phyloP scores from a whole-genome alignment of 2,113 vertebrate genomes.

The Corythoichthys intestinalis region DNA sequence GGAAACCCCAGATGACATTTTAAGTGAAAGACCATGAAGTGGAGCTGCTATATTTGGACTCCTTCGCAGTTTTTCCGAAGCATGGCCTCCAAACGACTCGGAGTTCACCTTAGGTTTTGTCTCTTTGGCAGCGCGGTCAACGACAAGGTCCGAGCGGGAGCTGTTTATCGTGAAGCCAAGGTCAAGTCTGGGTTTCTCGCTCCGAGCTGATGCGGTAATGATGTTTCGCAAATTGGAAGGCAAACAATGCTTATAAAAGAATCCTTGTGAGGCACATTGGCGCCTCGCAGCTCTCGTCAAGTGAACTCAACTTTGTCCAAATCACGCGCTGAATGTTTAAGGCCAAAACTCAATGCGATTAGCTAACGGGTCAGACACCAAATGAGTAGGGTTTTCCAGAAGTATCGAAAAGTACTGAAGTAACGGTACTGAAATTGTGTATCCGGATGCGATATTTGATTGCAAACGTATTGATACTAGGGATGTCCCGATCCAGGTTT shows the following conservation, averaged over 20 bases:
- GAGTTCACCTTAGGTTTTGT: slow-evolving; percentile 3
- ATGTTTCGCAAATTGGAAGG: slow-evolving; percentile 11
- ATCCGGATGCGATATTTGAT: too few species aligned
- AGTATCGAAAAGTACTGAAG: too few species aligned
- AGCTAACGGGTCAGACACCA: neutral
- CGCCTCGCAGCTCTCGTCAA: slow-evolving; percentile 11
- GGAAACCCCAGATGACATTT: slow-evolving; percentile 14
- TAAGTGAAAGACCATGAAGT: slow-evolving; percentile 5
- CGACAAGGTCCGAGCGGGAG: slow-evolving; percentile 38
- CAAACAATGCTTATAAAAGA: slow-evolving; percentile 37
- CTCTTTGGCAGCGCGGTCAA: slow-evolving; percentile 58
- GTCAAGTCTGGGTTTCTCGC: slow-evolving; percentile 17
- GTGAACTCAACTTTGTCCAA: slow-evolving; percentile 32
- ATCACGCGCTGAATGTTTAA: slow-evolving; percentile 29
- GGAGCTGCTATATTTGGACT: neutral
- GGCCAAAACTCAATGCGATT: slow-evolving; percentile 16
- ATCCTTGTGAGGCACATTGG: slow-evolving; percentile 32
- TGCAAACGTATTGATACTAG: too few species aligned
- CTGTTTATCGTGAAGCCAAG: slow-evolving; percentile 36
- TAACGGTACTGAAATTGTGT: too few species aligned
- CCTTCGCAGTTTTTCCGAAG: neutral
- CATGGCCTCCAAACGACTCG: neutral
- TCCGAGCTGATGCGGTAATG: slow-evolving; percentile 4
- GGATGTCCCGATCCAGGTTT: too few species aligned
- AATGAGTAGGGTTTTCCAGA: too few species aligned